Base-by-base conservation (phyloP, 2,888 invertebrate species). In the Lepidochitona cinerea region DNA sequence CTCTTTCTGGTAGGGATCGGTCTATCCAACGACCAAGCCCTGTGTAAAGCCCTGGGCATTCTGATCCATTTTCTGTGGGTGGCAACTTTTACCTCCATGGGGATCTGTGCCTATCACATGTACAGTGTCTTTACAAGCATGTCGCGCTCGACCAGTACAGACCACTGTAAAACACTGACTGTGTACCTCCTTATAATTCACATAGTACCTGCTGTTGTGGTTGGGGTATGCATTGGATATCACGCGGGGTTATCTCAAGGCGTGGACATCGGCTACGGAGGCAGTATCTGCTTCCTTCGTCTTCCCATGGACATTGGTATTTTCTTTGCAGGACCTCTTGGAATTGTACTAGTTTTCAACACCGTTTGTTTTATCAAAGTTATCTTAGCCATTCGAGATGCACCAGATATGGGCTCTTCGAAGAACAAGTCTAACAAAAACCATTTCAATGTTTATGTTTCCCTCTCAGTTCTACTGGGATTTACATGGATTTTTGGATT, bases 401-500 rank as follows among this genome's bases (percentile, higher is more conserved):
- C 7, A 18, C 49, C 49, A 18, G 23, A 49, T 7, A 49, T 49
- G 49, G 53, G 68, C n/a, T 37, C 37, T 14, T 32, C 52, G 23
- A 26, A 33, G 32, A 32, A 32, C 14, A 33, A 26, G 12, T n/a
- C 49, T 4, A 68, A 72, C 35, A 68, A 29, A 35, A 52, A 68
- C 6, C 37, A 54, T 18, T 53, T 37, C 12, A 32, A 52, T 9
- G 37, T 72, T 33, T 72, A 68, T 23, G 37, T 68, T 3, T 53
- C 53, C 32, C 53, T 72, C 26, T 52, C 72, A 18, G 23, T 72
- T 2, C 36, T 72, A 41, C 41, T 72, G 68, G 72, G 72, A 7
- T 35, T 72, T 23, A 68, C 68, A 1, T 72, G 72, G 72, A 72
- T 72, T 12, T 36, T 72, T 2, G 72, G 53, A 23, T 68, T 72